Evolutionary conservation across 2,888 invertebrate species (phyloP).

Genomic region (Tethea ocularis): DNA sequence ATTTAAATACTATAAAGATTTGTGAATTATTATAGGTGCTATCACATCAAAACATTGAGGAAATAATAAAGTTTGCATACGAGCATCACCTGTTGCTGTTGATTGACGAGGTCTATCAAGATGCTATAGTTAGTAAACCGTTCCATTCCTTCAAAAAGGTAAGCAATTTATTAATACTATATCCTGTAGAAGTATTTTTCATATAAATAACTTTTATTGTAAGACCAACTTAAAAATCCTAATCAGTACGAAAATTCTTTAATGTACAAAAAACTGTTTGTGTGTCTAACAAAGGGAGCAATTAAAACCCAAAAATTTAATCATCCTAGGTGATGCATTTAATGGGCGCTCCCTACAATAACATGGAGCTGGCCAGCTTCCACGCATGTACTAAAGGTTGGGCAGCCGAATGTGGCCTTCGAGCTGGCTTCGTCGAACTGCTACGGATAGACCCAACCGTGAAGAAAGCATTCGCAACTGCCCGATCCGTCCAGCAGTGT

Average conservation of each 20-base stretch:
- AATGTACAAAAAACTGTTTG: no score
- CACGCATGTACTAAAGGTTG: constrained; percentile 98
- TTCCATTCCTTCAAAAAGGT: constrained; percentile 98
- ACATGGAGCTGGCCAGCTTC: constrained; percentile 96
- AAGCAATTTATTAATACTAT: not conserved
- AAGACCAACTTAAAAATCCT: no score
- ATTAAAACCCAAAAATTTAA: not conserved
- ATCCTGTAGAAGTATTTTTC: no score
- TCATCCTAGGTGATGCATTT: constrained; percentile 88
- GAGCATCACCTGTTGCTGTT: constrained; percentile 92
- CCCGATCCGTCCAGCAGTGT: constrained; percentile 94
- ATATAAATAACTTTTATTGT: no score
- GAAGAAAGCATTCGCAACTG: constrained; percentile 90
- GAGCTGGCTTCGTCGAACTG: constrained; percentile 97
- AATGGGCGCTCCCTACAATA: constrained; percentile 94
- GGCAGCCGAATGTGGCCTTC: constrained; percentile 97
- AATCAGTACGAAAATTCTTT: no score
- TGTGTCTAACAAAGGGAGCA: no score
- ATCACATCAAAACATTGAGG: constrained; percentile 93
- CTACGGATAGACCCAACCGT: constrained; percentile 93
- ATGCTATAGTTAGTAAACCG: constrained; percentile 96
- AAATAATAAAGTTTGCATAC: constrained; percentile 96
- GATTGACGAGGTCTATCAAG: constrained; percentile 98
- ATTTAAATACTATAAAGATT: constrained; percentile 24
- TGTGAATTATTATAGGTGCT: constrained; percentile 84